These are phyloP conservation scores for Borostomias antarcticus DNA, from an alignment of 2,797 vertebrate species.

Conservation along the genomic window DNA sequence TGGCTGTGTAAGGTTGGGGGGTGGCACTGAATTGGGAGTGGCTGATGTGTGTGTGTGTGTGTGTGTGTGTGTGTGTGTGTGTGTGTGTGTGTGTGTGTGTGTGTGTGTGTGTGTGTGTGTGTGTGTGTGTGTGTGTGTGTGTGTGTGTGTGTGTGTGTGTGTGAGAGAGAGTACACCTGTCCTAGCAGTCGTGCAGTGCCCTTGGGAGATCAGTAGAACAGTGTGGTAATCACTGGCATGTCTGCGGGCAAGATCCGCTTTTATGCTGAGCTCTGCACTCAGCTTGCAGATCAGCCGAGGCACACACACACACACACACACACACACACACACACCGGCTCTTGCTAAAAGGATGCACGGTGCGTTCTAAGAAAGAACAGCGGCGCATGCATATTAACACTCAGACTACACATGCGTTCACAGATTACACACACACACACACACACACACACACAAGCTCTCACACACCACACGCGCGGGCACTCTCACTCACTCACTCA, in stretches of 20 bases:
- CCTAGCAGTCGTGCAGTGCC: slow-evolving; percentile 36
- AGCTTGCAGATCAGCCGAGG: slow-evolving; percentile 58
- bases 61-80: background rate
- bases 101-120: slow-evolving; percentile 16
- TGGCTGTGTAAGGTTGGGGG: background rate
- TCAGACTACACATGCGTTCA: slow-evolving; percentile 38
- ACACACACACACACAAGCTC: background rate
- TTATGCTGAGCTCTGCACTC: slow-evolving; percentile 77
- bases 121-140: background rate
- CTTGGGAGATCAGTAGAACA: slow-evolving; percentile 40
- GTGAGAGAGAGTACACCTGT: slow-evolving; percentile 41
- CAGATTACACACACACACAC: slow-evolving; percentile 24
- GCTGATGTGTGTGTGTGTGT: background rate
- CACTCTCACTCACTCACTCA: slow-evolving; percentile 7
- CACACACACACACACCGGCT: slow-evolving; percentile 29
- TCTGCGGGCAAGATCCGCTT: slow-evolving; percentile 64
- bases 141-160: background rate
- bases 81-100: slow-evolving; percentile 40
- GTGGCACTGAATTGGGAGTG: background rate
- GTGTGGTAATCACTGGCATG: slow-evolving; percentile 61
- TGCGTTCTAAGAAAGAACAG: slow-evolving; percentile 54
- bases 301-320: slow-evolving; percentile 24
- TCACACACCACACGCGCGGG: slow-evolving; percentile 45
- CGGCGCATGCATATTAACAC: slow-evolving; percentile 57
- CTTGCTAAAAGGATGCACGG: slow-evolving; percentile 50